These are phyloP conservation scores for Shargacucullia verbasci DNA, from an alignment of 2,888 invertebrate species.

Conservation along the genomic window DNA sequence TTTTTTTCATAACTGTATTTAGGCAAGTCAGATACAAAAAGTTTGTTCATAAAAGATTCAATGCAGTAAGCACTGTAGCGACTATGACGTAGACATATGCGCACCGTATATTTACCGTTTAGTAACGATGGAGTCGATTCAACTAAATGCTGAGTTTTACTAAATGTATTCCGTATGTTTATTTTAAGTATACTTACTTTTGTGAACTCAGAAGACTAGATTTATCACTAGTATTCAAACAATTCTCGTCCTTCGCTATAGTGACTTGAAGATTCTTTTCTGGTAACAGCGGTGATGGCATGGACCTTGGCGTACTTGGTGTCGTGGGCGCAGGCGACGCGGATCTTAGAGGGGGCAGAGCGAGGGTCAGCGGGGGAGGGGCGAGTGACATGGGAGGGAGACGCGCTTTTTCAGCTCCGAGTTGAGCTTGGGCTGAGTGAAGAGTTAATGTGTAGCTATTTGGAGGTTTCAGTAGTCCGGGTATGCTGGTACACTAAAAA, in stretches of 20 bases:
- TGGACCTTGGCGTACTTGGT: slow-evolving; percentile 76
- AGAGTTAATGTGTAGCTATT: slow-evolving; percentile 87
- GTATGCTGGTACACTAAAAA: slow-evolving; percentile 89
- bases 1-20: too few relatives aligned
- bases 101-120: too few relatives aligned
- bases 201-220: slow-evolving; percentile 85
- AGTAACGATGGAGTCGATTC: too few relatives aligned
- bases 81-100: too few relatives aligned
- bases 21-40: too few relatives aligned
- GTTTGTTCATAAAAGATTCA: too few relatives aligned
- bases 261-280: slow-evolving; percentile 83
- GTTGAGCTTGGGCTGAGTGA: slow-evolving; percentile 77
- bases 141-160: too few relatives aligned
- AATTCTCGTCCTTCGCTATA: slow-evolving; percentile 81
- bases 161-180: too few relatives aligned
- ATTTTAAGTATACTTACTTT: slow-evolving; percentile 71
- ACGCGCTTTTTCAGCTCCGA: slow-evolving; percentile 83
- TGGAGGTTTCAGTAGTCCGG: slow-evolving; percentile 92
- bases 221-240: slow-evolving; percentile 81
- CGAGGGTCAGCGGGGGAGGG: slow-evolving; percentile 71
- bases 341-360: slow-evolving; percentile 72
- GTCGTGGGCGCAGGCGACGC: slow-evolving; percentile 73
- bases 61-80: too few relatives aligned
- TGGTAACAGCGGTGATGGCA: slow-evolving; percentile 77
- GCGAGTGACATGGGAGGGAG: slow-evolving; percentile 79